A percentile compares a stretch with the other conserved stretches of the same genome.
These are phyloP conservation scores for chimpanzee (Pan troglodytes) DNA, from an alignment of 2,113 vertebrate genomes.

Conservation along the genomic window NHGRI_mPanTro3-v2.1_pri NC_072410.2:112522001-112522500, in stretches of 20 bases:
- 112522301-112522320: fast-evolving
- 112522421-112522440: neutral
- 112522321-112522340: neutral
- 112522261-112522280: neutral
- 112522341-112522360: neutral
- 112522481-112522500: fast-evolving
- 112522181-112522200: neutral
- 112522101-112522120: neutral
- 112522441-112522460: neutral
- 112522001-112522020: neutral
- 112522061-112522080: fast-evolving
- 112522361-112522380: neutral
- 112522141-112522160: neutral
- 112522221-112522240: neutral
- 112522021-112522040: neutral
- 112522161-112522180: neutral
- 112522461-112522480: neutral
- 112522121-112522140: neutral
- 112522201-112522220: neutral
- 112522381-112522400: neutral
- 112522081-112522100: fast-evolving
- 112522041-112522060: fast-evolving
- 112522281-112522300: neutral
- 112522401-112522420: neutral
- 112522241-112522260: neutral